Evolutionary conservation across 2,797 vertebrate genomes (phyloP).

Genomic region (Echiichthys vipera): DNA sequence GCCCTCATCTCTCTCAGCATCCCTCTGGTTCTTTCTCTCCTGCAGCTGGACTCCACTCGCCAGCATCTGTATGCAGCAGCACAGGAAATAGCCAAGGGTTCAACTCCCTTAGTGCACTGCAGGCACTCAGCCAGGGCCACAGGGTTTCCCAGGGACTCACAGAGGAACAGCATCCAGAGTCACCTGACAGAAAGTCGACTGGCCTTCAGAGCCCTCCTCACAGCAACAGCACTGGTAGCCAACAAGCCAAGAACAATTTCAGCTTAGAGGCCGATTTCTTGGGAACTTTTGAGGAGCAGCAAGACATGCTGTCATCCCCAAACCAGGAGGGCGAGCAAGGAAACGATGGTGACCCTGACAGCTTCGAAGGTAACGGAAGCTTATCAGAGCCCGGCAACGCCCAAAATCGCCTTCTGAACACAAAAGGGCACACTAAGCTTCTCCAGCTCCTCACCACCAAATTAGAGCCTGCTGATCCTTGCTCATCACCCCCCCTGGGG

Average conservation of each 20-base stretch:
- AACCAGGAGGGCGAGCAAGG: slow-evolving; percentile 70
- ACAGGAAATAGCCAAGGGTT: slow-evolving; percentile 80
- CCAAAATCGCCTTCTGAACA: slow-evolving; percentile 87
- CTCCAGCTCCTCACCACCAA: slow-evolving; percentile 96
- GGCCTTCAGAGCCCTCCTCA: slow-evolving; percentile 71
- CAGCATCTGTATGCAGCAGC: slow-evolving; percentile 89
- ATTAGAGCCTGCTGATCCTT: slow-evolving; percentile 91
- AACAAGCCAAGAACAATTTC: slow-evolving; percentile 85
- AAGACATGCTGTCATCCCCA: slow-evolving; percentile 82
- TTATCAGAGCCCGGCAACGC: slow-evolving; percentile 77
- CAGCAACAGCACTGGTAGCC: slow-evolving; percentile 80
- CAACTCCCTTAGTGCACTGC: slow-evolving; percentile 93
- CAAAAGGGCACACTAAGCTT: slow-evolving; percentile 96
- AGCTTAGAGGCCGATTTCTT: slow-evolving; percentile 65
- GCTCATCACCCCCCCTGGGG: slow-evolving; percentile 83
- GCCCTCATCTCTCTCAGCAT: slow-evolving; percentile 85
- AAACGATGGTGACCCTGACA: slow-evolving; percentile 47
- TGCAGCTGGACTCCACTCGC: slow-evolving; percentile 77
- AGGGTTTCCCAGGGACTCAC: slow-evolving; percentile 86
- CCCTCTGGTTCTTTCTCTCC: slow-evolving; percentile 92
- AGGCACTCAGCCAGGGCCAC: slow-evolving; percentile 93
- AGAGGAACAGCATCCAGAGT: slow-evolving; percentile 80
- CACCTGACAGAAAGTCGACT: slow-evolving; percentile 90
- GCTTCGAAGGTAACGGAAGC: slow-evolving; percentile 21
- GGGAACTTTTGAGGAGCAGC: slow-evolving; percentile 81